phyloP scores from a whole-genome alignment of 1,140 invertebrate genomes.

The Bombyx mandarina region DNA sequence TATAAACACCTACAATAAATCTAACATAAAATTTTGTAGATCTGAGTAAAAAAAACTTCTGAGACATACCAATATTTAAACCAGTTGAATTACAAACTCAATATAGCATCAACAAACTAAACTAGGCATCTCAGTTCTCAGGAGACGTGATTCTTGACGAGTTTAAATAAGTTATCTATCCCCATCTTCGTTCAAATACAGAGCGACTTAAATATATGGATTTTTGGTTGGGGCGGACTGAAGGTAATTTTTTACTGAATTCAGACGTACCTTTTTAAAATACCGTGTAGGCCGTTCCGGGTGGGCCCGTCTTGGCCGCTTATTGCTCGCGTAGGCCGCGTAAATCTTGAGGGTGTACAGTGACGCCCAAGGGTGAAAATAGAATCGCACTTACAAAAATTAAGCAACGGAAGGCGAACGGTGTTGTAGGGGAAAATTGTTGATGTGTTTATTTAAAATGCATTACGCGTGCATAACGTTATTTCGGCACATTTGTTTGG shows the following conservation, averaged over 20 bases:
- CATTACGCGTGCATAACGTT: too few species aligned
- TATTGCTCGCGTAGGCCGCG: conserved; percentile 42
- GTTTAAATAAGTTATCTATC: conserved; percentile 43
- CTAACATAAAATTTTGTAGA: too few species aligned
- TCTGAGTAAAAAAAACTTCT: too few species aligned
- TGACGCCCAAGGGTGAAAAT: conserved; percentile 39
- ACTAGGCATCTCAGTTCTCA: too few species aligned
- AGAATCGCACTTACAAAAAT: conserved; percentile 53
- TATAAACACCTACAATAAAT: too few species aligned
- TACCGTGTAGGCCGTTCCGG: conserved; percentile 31
- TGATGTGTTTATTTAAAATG: too few species aligned
- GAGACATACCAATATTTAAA: too few species aligned
- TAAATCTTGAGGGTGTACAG: conserved; percentile 52
- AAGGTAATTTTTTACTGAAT: conserved; percentile 57
- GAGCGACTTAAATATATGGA: conserved; percentile 51
- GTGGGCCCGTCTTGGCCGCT: conserved; percentile 27
- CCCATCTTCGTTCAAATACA: conserved; percentile 40
- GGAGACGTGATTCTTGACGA: not conserved
- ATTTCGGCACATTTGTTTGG: too few species aligned
- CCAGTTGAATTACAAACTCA: too few species aligned
- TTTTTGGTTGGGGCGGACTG: conserved; percentile 29
- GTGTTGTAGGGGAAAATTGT: too few species aligned
- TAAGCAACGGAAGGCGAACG: conserved; percentile 24
- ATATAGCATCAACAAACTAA: too few species aligned
- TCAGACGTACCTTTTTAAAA: conserved; percentile 58